Evolutionary conservation across 2,888 invertebrate genomes (phyloP), one percentile per base, ranked within the genome.

Genomic region (Euproctis similis): DNA sequence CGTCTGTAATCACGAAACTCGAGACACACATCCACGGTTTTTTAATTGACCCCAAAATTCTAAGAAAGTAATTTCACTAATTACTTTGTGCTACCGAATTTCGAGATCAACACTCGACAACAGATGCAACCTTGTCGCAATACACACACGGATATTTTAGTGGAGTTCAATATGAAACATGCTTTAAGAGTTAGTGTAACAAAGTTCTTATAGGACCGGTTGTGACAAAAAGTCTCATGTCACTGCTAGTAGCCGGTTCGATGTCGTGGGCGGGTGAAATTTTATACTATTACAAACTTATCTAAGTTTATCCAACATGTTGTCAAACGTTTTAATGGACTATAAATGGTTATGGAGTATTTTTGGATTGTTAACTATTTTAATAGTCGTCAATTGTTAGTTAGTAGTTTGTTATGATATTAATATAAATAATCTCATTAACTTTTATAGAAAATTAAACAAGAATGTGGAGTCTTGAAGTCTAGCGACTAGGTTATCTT

Each of bases 11-110:
- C 48, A 42, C 41, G 41, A 36, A 27, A 33, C 21, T 39, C 28
- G 40, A 43, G 43, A 44, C 46, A 46, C 39, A 42, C 41, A 32
- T 42, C 47, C 62, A n/a, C n/a, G n/a, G n/a, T n/a, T n/a, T n/a
- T 64, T 78, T 82, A 82, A 84, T 81, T 81, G 76, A 73, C 66
- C 71, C 66, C 73, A 66, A n/a, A n/a, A 76, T 85, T 84, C 85
- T 78, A 67, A 74, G 84, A 84, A 84, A 66, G 74, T 80, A 82
- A 84, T 85, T 85, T 85, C 84, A 84, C 85, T 81, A 85, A 85
- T 85, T 85, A 76, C 76, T 80, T 75, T 71, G 55, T 58, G 84
- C 85, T 84, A 85, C 85, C 67, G 82, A 74, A 76, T 66, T 81
- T 73, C 56, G 41, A 71, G 71, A 76, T 72, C 71, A 59, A 67